phyloP scores from a whole-genome alignment of 2,113 vertebrate species.

The Siniperca knerii region DNA sequence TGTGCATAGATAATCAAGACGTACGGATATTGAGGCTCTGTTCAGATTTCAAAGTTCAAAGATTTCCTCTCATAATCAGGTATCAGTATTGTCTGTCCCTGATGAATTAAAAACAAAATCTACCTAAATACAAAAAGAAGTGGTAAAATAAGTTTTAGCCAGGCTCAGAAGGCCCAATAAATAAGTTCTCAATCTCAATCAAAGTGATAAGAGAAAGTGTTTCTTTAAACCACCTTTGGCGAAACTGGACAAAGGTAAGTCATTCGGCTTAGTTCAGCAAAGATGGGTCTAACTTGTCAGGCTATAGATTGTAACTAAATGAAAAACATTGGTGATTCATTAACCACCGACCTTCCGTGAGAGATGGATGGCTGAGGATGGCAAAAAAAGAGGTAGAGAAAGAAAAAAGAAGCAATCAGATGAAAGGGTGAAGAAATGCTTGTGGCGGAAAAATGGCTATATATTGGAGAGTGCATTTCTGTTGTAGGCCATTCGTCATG shows the following conservation, averaged over 20 bases:
- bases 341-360: slow-evolving; percentile 50
- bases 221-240: slow-evolving; percentile 27
- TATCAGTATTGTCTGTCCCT: slow-evolving; percentile 8
- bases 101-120: background rate
- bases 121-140: background rate
- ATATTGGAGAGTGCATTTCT: slow-evolving; percentile 62
- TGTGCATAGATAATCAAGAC: slow-evolving; percentile 64
- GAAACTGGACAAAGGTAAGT: slow-evolving; percentile 38
- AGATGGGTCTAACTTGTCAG: slow-evolving; percentile 43
- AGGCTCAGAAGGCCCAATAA: background rate
- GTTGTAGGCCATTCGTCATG: slow-evolving; percentile 76
- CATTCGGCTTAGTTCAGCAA: slow-evolving; percentile 67
- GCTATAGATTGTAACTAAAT: slow-evolving; percentile 64
- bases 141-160: background rate
- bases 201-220: background rate
- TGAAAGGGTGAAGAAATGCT: slow-evolving; percentile 65
- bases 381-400: slow-evolving; percentile 48
- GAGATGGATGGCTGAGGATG: slow-evolving; percentile 59
- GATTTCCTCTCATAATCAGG: background rate
- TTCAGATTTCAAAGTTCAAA: slow-evolving; percentile 15
- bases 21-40: slow-evolving; percentile 34
- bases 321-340: slow-evolving; percentile 72
- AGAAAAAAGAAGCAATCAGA: slow-evolving; percentile 68
- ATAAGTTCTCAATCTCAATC: slow-evolving; percentile 20
- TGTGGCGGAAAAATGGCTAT: slow-evolving; percentile 50